Conservation (phyloP, 2,113 vertebrate species). For the Orientallactaga bullata region DNA sequence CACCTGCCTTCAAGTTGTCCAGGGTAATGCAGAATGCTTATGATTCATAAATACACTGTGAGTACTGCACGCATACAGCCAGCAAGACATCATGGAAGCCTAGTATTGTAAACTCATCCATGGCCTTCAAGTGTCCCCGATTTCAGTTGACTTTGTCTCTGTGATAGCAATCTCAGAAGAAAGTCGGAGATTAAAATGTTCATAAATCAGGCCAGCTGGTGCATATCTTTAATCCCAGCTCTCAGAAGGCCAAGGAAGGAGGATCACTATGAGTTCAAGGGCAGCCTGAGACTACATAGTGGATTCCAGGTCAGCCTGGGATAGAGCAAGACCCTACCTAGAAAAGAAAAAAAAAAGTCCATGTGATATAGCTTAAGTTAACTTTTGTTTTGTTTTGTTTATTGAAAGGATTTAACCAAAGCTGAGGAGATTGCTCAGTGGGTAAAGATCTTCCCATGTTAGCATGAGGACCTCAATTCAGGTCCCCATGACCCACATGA, state of each 20-base stretch:
- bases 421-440: too few species aligned
- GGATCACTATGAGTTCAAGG: too few species aligned
- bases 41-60: conserved; percentile 1
- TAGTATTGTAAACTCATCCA: neutral
- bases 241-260: too few species aligned
- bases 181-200: neutral
- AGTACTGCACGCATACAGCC: neutral
- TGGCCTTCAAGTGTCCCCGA: conserved; percentile 1
- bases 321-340: too few species aligned
- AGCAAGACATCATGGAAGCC: neutral
- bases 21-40: neutral
- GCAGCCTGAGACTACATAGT: too few species aligned
- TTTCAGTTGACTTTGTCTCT: neutral
- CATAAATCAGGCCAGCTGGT: too few species aligned
- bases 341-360: too few species aligned
- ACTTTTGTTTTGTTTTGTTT: neutral
- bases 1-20: neutral
- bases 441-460: too few species aligned
- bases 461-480: too few species aligned
- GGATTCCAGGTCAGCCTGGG: too few species aligned
- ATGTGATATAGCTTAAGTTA: neutral
- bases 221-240: too few species aligned
- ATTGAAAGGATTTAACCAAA: neutral
- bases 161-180: neutral
- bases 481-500: too few species aligned